Evolutionary conservation across 2,113 vertebrate species (phyloP).

Genomic region (Bubo bubo): DNA sequence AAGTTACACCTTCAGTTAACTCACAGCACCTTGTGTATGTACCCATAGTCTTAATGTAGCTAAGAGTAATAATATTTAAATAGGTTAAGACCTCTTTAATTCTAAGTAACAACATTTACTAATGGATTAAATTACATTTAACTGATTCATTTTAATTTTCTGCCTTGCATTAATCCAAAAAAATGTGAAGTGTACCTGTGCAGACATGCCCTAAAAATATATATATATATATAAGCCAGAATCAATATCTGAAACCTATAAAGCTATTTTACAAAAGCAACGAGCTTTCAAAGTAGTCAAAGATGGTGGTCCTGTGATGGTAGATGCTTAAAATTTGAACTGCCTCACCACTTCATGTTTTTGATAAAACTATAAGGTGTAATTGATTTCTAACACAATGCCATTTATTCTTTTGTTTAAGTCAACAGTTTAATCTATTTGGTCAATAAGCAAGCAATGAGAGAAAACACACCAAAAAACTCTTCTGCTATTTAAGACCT

Average conservation of each 20-base stretch:
- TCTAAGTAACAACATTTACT: neutral
- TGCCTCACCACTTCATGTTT: neutral
- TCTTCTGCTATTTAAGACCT: neutral
- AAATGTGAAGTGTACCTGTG: neutral
- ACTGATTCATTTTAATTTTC: neutral
- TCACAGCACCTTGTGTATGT: neutral
- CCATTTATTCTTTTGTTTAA: neutral
- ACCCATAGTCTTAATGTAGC: neutral
- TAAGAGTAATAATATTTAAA: neutral
- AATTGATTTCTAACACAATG: neutral
- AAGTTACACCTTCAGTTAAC: neutral
- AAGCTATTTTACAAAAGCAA: neutral
- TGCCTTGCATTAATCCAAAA: neutral
- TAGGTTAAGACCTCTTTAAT: neutral
- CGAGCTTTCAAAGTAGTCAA: neutral
- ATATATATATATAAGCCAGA: neutral
- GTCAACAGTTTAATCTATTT: neutral
- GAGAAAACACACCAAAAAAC: neutral
- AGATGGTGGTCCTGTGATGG: neutral
- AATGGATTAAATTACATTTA: neutral
- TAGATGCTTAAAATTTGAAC: neutral
- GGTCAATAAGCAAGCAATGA: neutral
- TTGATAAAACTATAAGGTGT: neutral
- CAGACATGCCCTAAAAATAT: neutral
- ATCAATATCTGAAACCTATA: neutral